A percentile compares a stretch with the other conserved stretches of the same genome.
These are phyloP conservation scores for Pachydiplax longipennis DNA, from an alignment of 2,888 invertebrate genomes.

Conservation along the genomic window DNA sequence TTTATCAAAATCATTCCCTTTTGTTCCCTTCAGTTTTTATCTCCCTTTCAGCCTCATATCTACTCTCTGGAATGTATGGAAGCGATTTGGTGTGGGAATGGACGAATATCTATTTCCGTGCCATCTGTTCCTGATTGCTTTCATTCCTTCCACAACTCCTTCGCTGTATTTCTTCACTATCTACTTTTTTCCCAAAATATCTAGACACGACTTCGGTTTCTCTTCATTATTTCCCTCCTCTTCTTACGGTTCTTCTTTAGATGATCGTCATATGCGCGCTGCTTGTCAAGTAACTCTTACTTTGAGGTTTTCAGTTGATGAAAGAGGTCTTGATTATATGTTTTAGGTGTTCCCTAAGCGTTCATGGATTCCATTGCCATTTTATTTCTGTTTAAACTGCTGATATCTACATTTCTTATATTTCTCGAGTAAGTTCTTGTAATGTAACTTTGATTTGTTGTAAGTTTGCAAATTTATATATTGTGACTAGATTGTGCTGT, in stretches of 20 bases:
- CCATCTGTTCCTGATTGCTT: background rate
- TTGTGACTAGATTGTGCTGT: too few relatives aligned
- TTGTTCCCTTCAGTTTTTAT: background rate
- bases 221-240: too few relatives aligned
- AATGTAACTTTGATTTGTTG: too few relatives aligned
- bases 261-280: background rate
- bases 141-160: background rate
- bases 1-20: background rate
- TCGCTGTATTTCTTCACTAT: background rate
- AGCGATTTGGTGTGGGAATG: background rate
- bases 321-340: too few relatives aligned
- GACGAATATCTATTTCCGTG: constrained; percentile 2
- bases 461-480: too few relatives aligned
- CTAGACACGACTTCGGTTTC: background rate
- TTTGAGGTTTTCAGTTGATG: too few relatives aligned
- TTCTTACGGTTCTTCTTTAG: background rate
- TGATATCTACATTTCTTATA: too few relatives aligned
- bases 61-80: background rate
- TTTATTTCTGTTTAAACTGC: too few relatives aligned
- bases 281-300: too few relatives aligned
- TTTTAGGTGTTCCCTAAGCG: too few relatives aligned
- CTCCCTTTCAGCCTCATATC: background rate
- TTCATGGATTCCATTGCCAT: too few relatives aligned
- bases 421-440: too few relatives aligned
- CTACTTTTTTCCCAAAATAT: background rate